phyloP scores from a whole-genome alignment of 2,888 invertebrate genomes.

The Monopis laevigella region DNA sequence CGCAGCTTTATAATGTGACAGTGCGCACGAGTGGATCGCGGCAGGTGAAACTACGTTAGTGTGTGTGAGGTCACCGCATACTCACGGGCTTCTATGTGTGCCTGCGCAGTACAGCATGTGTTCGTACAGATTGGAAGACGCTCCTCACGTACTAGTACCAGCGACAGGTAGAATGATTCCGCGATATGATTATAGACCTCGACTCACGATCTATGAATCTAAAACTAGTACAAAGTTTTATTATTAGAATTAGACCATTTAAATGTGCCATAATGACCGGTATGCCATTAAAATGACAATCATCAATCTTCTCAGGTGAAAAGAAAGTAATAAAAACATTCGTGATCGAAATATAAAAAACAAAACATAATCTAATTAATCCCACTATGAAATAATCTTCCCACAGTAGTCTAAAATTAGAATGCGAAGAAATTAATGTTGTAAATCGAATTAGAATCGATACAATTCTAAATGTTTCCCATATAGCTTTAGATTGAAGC shows the following conservation, averaged over 20 bases:
- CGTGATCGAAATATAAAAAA: conserved; percentile 1
- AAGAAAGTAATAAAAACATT: not conserved
- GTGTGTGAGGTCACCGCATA: conserved; percentile 54
- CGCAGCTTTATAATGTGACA: conserved; percentile 40
- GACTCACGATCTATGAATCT: conserved; percentile 6
- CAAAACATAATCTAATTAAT: conserved; percentile 4
- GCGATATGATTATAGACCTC: conserved; percentile 13
- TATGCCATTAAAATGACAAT: not conserved
- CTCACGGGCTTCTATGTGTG: conserved; percentile 19
- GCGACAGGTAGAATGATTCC: conserved; percentile 13
- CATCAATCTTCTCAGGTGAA: not conserved
- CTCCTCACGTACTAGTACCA: conserved; percentile 4
- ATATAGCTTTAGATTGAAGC: not conserved
- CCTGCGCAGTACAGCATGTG: conserved; percentile 22
- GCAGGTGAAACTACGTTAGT: conserved; percentile 46
- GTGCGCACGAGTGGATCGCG: conserved; percentile 53
- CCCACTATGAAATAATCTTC: conserved; percentile 1
- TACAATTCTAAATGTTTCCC: conserved; percentile 1
- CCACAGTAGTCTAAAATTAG: not conserved
- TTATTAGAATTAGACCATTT: not conserved
- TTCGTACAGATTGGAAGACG: conserved; percentile 6
- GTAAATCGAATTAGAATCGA: conserved; percentile 8
- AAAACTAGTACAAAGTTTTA: conserved; percentile 2
- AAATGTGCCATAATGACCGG: conserved; percentile 1
- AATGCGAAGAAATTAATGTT: conserved; percentile 5